Percentiles rank a stretch among this genome's conserved stretches.
These are phyloP conservation scores for Cantharis lateralis DNA, from an alignment of 2,888 invertebrate genomes.

Conservation along the genomic window DNA sequence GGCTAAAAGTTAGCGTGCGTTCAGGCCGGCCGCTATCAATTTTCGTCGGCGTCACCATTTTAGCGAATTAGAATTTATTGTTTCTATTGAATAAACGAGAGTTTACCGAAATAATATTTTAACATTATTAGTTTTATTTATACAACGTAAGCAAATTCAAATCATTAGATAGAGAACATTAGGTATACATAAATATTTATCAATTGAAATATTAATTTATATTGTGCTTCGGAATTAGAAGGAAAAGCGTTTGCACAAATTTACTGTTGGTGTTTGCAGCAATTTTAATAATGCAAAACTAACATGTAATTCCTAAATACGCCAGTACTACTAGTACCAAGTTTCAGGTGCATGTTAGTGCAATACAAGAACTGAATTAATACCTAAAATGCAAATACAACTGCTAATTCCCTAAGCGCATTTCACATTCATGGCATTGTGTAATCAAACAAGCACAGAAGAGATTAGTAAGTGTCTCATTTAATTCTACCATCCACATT, in stretches of 20 bases:
- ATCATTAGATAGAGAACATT: neutral
- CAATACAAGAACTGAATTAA: conserved; percentile 6
- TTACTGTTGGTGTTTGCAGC: neutral
- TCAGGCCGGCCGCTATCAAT: neutral
- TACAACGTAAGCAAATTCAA: neutral
- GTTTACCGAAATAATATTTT: neutral
- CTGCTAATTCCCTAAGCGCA: conserved; percentile 12
- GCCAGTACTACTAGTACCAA: neutral
- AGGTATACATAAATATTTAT: neutral
- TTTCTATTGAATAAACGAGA: neutral
- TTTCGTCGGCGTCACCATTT: neutral
- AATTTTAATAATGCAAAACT: conserved; percentile 1
- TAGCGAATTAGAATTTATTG: neutral
- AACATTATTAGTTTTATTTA: neutral
- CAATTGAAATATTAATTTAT: conserved; percentile 1
- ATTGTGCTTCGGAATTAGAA: neutral
- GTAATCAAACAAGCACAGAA: conserved; percentile 13
- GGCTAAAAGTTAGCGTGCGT: neutral
- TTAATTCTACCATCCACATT: neutral
- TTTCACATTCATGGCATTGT: conserved; percentile 9
- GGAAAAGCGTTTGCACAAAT: neutral
- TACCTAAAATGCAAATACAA: conserved; percentile 17
- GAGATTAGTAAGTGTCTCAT: conserved; percentile 14
- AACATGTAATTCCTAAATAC: neutral
- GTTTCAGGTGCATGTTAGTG: conserved; percentile 8